Percentiles rank a stretch among this genome's conserved stretches.
phyloP scores from a whole-genome alignment of 2,797 vertebrate species.

The Tachyglossus aculeatus region DNA sequence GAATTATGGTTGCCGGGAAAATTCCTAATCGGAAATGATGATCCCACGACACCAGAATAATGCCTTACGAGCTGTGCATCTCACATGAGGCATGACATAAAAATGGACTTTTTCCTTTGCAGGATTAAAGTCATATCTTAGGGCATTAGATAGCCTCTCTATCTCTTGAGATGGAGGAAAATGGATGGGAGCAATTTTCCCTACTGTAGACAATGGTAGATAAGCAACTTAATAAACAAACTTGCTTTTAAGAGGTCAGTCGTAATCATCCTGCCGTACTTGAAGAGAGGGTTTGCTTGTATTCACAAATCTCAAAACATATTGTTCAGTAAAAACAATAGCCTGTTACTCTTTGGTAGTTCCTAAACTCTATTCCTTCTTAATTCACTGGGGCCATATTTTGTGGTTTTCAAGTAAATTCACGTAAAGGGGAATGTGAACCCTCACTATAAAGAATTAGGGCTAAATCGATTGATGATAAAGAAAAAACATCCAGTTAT shows the following conservation, averaged over 20 bases:
- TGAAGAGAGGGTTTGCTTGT: background rate
- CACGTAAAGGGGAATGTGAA: background rate
- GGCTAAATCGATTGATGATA: background rate
- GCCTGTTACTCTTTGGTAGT: background rate
- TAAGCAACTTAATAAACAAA: background rate
- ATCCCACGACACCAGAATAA: background rate
- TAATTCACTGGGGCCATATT: background rate
- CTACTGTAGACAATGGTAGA: background rate
- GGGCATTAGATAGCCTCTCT: background rate
- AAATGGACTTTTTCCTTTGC: constrained; percentile 4
- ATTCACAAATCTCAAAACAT: background rate
- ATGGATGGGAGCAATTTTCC: background rate
- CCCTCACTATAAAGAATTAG: background rate
- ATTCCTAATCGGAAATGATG: constrained; percentile 12
- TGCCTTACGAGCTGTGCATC: background rate
- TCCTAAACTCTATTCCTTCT: constrained; percentile 1
- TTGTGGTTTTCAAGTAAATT: background rate
- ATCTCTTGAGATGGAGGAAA: background rate
- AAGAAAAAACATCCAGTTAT: background rate
- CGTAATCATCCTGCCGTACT: background rate
- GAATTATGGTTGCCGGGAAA: background rate
- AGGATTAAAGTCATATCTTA: constrained; percentile 19
- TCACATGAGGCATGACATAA: background rate
- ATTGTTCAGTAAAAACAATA: background rate
- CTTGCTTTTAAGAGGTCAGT: constrained; percentile 12